Base-by-base conservation (phyloP, 2,888 invertebrate genomes). In the Dendrolimus pini region DNA sequence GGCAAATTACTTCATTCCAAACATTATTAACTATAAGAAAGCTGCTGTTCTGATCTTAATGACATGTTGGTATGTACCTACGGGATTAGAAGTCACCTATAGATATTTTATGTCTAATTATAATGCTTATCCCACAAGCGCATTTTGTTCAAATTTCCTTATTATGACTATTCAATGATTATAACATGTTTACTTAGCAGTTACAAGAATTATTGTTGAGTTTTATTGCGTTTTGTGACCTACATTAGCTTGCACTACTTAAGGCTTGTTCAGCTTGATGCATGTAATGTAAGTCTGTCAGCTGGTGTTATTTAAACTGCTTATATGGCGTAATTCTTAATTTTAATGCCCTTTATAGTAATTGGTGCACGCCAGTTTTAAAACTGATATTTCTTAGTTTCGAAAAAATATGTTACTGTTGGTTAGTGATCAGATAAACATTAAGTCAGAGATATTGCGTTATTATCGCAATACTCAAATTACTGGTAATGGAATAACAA, bases 221-320 rank as follows among this genome's bases (percentile, higher is more conserved):
- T 64, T 70, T 66, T 69, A 71, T 67, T 71, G 63, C 62, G 63
- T 64, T 64, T 64, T 64, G 64, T 77, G 77, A 76, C 77, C 78
- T 66, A 75, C 68, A 71, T 77, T 63, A 59, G 63, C 66, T 65
- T 64, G 65, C 63, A 67, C 65, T 66, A 73, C 70, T 59, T 59
- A 61, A 57, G 41, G 54, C 9, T 54, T 57, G 53, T 41, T 55
- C 55, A 54, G 55, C 57, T 56, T 56, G 52, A 56, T 53, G 41
- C 41, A 41, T 53, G 41, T 14, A 56, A 10, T 41, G 9, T 47
- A 47, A 12, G 12, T 9, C 47, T 7, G 12, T 6, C 47, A 47
- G 12, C 47, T 47, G 47, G 47, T 9, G 47, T 12, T 47, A 47
- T 10, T 47, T 9, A 47, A 10, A 47, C 30, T 30, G 30, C 30